These are phyloP conservation scores for Zingel zingel DNA, from an alignment of 2,113 vertebrate species.

Conservation along the genomic window DNA sequence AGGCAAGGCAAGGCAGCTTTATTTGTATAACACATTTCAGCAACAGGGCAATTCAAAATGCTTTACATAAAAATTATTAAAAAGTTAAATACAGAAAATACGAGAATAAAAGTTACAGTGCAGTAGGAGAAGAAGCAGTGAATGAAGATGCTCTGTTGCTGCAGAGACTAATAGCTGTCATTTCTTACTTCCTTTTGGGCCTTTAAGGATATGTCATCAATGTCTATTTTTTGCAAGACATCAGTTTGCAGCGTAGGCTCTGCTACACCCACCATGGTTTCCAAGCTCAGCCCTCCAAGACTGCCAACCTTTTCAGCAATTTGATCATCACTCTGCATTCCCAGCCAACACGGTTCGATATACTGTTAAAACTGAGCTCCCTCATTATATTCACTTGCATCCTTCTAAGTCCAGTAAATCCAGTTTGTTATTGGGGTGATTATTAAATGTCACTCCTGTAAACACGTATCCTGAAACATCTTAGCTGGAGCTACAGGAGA, in stretches of 20 bases:
- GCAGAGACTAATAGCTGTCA: not conserved
- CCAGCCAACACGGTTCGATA: conserved; percentile 20
- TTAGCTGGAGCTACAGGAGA: conserved; percentile 27
- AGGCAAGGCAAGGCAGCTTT: too few species aligned
- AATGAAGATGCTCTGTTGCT: not conserved
- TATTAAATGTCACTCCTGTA: conserved; percentile 29
- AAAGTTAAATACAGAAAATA: too few species aligned
- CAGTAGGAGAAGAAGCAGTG: not conserved
- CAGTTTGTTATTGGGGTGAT: conserved; percentile 20
- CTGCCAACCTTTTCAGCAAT: conserved; percentile 46
- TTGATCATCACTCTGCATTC: conserved; percentile 43
- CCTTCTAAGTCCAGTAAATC: conserved; percentile 6
- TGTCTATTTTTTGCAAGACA: not conserved
- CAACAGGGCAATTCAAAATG: too few species aligned
- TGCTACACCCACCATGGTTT: conserved; percentile 32
- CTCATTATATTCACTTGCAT: not conserved
- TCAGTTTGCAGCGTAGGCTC: conserved; percentile 10
- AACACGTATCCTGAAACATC: conserved; percentile 32
- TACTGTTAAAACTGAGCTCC: conserved; percentile 14
- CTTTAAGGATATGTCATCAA: conserved; percentile 10
- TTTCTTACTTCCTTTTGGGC: conserved; percentile 19
- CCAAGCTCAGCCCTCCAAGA: conserved; percentile 32
- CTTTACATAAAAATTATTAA: too few species aligned
- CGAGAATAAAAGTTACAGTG: too few species aligned
- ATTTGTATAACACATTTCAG: too few species aligned